Evolutionary conservation across 2,113 vertebrate genomes (phyloP), one percentile per base, ranked within the genome.

Genomic region (Rousettus leschenaultii): DNA sequence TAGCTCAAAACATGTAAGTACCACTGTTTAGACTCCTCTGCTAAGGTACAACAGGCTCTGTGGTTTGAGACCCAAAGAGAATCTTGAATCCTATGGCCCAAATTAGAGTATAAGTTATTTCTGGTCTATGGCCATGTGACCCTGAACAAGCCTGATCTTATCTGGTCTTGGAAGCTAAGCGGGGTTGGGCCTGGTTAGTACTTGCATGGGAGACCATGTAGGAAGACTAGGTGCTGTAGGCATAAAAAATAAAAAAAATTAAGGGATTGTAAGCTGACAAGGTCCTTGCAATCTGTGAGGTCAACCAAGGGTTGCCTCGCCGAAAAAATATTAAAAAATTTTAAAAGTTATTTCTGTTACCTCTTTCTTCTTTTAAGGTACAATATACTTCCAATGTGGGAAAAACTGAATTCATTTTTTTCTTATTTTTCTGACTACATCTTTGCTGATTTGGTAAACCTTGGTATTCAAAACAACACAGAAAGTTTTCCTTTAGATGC

Each of bases 31-130:
- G 2, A 95, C 14, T 97, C 97, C 97, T 97, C 97, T 97, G 88
- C 71, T 97, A 97, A 97, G 85, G 94, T 96, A 93, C 93, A 95
- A 95, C 96, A 91, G 92, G 94, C 86, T 92, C 90, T 95, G 83
- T 92, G 66, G 86, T 94, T 68, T 96, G 92, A 98, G 65, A 95
- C 59, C 77, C 22, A 96, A 97, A 97, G 91, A 97, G 78, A 96
- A 83, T 77, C 65, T 71, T 97, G 35, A 96, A 66, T 97, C 97
- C 97, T 97, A 97, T 97, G 97, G 98, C 97, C 86, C 93, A 93
- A 94, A 68, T 95, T 33, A 83, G 0, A 91, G 21, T 14, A 71
- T 26, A 63, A 96, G 61, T 92, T 96, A 61, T 97, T 96, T 98
- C 96, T 97, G 68, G 15, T 51, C 51, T 51, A 51, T 4, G 5